Conservation (phyloP, 2,797 vertebrate genomes). For the Pangasius larnaudii region DNA sequence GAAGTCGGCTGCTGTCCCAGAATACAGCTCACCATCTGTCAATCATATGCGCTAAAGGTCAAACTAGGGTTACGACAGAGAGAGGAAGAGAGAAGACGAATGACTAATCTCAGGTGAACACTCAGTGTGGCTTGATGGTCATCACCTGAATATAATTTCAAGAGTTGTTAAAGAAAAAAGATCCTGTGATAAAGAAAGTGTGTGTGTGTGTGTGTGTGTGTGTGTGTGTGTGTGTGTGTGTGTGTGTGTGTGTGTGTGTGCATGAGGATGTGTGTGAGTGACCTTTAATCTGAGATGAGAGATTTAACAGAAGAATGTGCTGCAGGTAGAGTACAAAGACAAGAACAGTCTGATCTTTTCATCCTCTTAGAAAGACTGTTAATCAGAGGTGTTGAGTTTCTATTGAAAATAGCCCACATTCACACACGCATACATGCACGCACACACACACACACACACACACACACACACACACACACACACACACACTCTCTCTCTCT, state of each 20-base stretch:
- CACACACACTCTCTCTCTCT: slow-evolving; percentile 11
- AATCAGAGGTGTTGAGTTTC: slow-evolving; percentile 57
- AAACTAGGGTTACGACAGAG: slow-evolving; percentile 30
- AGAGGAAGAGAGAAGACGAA: slow-evolving; percentile 8
- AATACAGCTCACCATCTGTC: slow-evolving; percentile 94
- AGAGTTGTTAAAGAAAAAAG: slow-evolving; percentile 13
- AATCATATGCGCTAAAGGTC: slow-evolving; percentile 42
- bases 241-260: background rate
- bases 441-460: slow-evolving; percentile 44
- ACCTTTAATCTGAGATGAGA: slow-evolving; percentile 57
- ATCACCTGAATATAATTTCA: slow-evolving; percentile 26
- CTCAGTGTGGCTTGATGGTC: background rate
- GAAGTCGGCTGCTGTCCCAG: slow-evolving; percentile 96
- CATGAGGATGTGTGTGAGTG: slow-evolving; percentile 33
- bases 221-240: slow-evolving; percentile 43
- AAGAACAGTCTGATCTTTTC: slow-evolving; percentile 54
- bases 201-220: slow-evolving; percentile 1
- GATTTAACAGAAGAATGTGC: slow-evolving; percentile 61
- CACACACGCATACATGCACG: background rate
- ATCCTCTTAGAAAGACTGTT: slow-evolving; percentile 41
- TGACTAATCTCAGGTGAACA: slow-evolving; percentile 24
- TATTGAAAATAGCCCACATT: slow-evolving; percentile 40
- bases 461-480: background rate
- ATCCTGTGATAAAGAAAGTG: slow-evolving; percentile 10
- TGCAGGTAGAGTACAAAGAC: slow-evolving; percentile 57